These are phyloP conservation scores for Latheticus oryzae DNA, from an alignment of 2,888 invertebrate genomes.

Conservation along the genomic window DNA sequence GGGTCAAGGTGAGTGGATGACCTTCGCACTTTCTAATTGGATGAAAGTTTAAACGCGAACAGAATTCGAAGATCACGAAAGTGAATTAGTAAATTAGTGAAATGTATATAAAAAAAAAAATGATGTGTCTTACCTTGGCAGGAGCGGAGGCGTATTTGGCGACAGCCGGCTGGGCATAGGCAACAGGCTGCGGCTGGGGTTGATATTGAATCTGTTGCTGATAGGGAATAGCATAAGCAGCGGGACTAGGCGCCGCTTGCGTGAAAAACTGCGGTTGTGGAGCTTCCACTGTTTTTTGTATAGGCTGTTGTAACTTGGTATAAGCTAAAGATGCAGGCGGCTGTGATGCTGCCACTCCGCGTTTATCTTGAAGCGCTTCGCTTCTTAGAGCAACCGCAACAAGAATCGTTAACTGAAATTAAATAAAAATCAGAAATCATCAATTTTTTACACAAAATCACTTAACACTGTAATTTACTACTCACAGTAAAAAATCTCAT, in stretches of 20 bases:
- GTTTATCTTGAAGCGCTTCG: slow-evolving; percentile 46
- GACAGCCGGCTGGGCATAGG: slow-evolving; percentile 43
- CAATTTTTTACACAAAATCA: slow-evolving; percentile 37
- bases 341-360: slow-evolving; percentile 41
- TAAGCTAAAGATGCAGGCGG: slow-evolving; percentile 37
- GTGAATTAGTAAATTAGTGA: slow-evolving; percentile 34
- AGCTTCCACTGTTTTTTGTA: slow-evolving; percentile 32
- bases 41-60: slow-evolving; percentile 26
- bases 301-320: slow-evolving; percentile 40
- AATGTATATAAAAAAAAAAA: too few species aligned
- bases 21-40: slow-evolving; percentile 39
- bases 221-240: slow-evolving; percentile 39
- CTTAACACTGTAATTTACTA: slow-evolving; percentile 52
- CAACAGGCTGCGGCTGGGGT: slow-evolving; percentile 45
- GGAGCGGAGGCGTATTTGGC: slow-evolving; percentile 23
- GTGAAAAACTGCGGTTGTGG: slow-evolving; percentile 41
- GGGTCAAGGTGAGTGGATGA: slow-evolving; percentile 41
- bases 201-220: slow-evolving; percentile 50
- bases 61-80: slow-evolving; percentile 6
- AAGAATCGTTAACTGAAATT: slow-evolving; percentile 47
- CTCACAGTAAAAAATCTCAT: slow-evolving; percentile 60
- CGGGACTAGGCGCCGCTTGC: slow-evolving; percentile 34
- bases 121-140: too few species aligned
- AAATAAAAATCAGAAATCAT: slow-evolving; percentile 17
- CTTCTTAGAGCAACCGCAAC: slow-evolving; percentile 43